Evolutionary conservation across 2,888 invertebrate species (phyloP).

Genomic region (Lottia gigantea): DNA sequence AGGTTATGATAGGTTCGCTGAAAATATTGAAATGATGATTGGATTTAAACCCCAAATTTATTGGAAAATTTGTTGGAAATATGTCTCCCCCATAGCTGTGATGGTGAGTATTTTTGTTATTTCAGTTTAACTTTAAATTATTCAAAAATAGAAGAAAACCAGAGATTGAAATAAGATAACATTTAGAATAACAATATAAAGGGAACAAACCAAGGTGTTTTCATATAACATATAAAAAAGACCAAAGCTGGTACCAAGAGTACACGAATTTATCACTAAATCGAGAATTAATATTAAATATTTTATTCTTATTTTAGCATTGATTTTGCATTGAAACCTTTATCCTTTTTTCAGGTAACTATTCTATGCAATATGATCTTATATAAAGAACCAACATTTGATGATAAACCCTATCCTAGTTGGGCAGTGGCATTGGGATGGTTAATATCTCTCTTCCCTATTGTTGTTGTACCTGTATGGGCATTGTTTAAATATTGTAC

Average conservation of each 20-base stretch:
- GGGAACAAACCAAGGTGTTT: no score
- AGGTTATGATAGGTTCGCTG: constrained; percentile 62
- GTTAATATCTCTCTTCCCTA: constrained; percentile 63
- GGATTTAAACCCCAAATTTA: constrained; percentile 59
- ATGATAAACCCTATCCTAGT: constrained; percentile 55
- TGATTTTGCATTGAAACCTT: not conserved
- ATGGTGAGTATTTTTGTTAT: constrained; percentile 44
- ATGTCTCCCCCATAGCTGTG: constrained; percentile 59
- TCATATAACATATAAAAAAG: no score
- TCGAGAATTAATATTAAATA: no score
- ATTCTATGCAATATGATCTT: constrained; percentile 56
- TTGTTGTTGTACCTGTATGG: constrained; percentile 60
- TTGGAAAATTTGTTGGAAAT: constrained; percentile 65
- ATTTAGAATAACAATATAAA: no score
- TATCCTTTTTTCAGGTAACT: constrained; percentile 47
- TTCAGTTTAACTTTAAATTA: not conserved
- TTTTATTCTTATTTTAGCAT: no score
- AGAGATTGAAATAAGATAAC: no score
- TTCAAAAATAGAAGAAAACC: not conserved
- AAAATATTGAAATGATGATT: constrained; percentile 65
- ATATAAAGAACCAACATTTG: constrained; percentile 59
- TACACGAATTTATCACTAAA: no score
- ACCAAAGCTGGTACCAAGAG: no score
- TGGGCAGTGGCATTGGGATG: constrained; percentile 64
- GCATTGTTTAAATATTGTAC: constrained; percentile 60